phyloP scores from a whole-genome alignment of 2,113 vertebrate species.

The Nothobranchius kuhntae region DNA sequence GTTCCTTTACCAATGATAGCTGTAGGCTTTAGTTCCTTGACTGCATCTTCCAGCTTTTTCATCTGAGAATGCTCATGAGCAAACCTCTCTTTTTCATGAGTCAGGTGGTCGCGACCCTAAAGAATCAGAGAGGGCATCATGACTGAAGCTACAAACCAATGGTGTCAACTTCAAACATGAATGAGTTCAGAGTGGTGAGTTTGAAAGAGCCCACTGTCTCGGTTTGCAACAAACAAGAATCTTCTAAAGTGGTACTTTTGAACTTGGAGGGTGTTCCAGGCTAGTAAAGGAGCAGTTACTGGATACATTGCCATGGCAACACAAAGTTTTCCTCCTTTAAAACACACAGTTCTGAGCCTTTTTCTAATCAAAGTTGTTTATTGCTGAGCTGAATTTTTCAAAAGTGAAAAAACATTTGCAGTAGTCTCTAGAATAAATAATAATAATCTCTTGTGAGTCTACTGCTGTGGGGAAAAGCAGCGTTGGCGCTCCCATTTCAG shows the following conservation, averaged over 20 bases:
- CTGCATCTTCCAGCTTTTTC: conserved; percentile 86
- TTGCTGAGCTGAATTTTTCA: too few relatives aligned
- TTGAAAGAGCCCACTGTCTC: neutral
- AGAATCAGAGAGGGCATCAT: conserved; percentile 5
- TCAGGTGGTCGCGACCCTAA: conserved; percentile 88
- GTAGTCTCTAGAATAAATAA: too few relatives aligned
- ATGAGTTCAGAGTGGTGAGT: too few relatives aligned
- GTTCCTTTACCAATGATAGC: conserved; percentile 89
- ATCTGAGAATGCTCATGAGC: conserved; percentile 89
- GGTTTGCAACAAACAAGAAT: neutral
- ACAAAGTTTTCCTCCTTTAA: too few relatives aligned
- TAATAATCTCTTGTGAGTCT: too few relatives aligned
- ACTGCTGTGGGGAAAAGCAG: too few relatives aligned
- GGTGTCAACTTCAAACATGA: neutral
- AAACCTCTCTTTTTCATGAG: conserved; percentile 88
- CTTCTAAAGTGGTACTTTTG: neutral
- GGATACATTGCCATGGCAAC: too few relatives aligned
- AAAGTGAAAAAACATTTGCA: too few relatives aligned
- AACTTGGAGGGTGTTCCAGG: neutral
- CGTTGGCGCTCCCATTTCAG: too few relatives aligned
- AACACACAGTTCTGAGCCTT: too few relatives aligned
- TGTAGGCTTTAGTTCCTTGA: conserved; percentile 88
- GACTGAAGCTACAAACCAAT: conserved; percentile 9
- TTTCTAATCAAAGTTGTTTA: too few relatives aligned
- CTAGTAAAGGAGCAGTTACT: neutral